A percentile compares a stretch with the other conserved stretches of the same genome.
These are phyloP conservation scores for Scolopax mira DNA, from an alignment of 2,113 vertebrate genomes.

Conservation along the genomic window DNA sequence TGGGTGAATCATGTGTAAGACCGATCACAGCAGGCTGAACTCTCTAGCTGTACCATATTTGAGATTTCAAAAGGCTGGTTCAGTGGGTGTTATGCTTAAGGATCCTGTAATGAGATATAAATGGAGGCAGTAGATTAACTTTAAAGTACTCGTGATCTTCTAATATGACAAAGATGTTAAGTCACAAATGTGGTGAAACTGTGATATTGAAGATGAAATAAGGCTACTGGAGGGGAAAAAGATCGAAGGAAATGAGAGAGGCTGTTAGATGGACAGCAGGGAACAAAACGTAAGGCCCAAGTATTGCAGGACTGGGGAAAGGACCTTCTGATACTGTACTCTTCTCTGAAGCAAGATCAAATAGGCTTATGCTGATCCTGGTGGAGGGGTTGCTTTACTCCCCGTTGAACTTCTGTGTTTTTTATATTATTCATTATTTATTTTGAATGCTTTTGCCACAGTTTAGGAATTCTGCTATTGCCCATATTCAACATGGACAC, in stretches of 20 bases:
- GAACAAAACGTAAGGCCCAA: background rate
- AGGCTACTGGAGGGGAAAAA: background rate
- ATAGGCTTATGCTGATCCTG: background rate
- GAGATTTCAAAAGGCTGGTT: background rate
- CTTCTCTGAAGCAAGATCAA: background rate
- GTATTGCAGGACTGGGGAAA: background rate
- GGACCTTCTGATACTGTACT: background rate
- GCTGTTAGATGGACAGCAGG: background rate
- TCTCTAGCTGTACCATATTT: background rate
- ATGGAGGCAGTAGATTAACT: background rate
- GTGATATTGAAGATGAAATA: background rate
- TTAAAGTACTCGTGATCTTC: background rate
- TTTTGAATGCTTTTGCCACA: background rate
- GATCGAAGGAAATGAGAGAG: background rate
- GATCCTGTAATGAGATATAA: background rate
- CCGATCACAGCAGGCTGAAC: background rate
- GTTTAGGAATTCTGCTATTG: background rate
- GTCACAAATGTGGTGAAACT: background rate
- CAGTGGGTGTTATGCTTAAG: background rate
- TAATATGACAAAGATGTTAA: background rate
- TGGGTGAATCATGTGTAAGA: background rate
- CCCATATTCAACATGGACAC: background rate
- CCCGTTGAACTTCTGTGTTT: fast-evolving
- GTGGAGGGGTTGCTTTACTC: background rate
- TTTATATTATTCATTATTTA: background rate